Evolutionary conservation across 1,140 invertebrate genomes (phyloP).

Genomic region (Pentalonia nigronervosa): DNA sequence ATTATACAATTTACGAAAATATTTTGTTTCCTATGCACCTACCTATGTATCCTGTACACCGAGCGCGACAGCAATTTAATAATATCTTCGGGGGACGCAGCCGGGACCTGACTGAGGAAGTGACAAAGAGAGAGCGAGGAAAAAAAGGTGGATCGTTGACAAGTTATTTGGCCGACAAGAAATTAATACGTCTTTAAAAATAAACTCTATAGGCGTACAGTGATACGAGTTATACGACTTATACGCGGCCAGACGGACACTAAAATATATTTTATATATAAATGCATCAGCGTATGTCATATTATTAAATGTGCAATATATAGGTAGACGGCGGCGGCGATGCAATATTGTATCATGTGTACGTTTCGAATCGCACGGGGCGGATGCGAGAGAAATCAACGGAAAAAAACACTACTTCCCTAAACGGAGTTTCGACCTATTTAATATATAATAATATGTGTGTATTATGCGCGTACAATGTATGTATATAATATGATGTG

Average conservation of each 20-base stretch:
- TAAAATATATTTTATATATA: background rate
- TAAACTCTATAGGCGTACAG: constrained; percentile 21
- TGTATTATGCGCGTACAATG: too few relatives aligned
- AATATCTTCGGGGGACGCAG: background rate
- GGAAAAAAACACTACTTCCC: background rate
- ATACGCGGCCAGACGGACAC: background rate
- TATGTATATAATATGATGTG: background rate
- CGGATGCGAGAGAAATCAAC: background rate
- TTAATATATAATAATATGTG: background rate
- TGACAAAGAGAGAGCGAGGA: background rate
- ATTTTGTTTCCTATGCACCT: background rate
- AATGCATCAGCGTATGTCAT: background rate
- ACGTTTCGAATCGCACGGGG: background rate
- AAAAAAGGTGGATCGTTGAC: constrained; percentile 37
- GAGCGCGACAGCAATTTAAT: background rate
- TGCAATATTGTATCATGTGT: too few relatives aligned
- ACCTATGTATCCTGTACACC: background rate
- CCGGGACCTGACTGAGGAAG: background rate
- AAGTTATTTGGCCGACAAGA: constrained; percentile 35
- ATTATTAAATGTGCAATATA: too few relatives aligned
- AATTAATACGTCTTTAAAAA: constrained; percentile 37
- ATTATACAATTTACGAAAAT: background rate
- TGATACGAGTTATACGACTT: background rate
- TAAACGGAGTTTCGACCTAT: background rate
- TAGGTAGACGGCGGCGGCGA: background rate